A percentile compares a stretch with the other conserved stretches of the same genome.
These are phyloP conservation scores for Ptychobarbus kaznakovi DNA, from an alignment of 2,797 vertebrate species.

Conservation along the genomic window DNA sequence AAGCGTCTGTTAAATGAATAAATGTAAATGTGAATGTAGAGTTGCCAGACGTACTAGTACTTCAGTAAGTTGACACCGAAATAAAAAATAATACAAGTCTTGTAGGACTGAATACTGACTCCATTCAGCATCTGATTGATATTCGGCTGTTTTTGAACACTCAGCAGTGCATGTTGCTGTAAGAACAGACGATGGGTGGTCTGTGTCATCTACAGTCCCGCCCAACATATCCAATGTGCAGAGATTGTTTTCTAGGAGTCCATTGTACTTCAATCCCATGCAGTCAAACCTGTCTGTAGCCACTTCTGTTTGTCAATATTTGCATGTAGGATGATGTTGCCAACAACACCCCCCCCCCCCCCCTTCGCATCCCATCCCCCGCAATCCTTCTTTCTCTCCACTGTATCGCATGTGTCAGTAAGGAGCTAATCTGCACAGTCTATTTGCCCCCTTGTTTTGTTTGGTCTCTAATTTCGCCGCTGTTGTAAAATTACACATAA, in stretches of 20 bases:
- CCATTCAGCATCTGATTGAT: conserved; percentile 2
- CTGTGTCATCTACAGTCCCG: background rate
- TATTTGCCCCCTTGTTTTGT: conserved; percentile 80
- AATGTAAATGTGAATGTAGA: too few relatives aligned
- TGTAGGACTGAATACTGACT: background rate
- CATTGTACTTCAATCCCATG: conserved; percentile 59
- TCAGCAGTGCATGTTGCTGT: too few relatives aligned
- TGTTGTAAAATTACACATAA: conserved; percentile 86
- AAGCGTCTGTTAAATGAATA: too few relatives aligned
- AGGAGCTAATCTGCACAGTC: conserved; percentile 74
- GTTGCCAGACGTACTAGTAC: background rate
- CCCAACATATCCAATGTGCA: conserved; percentile 32
- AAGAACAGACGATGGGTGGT: conserved; percentile 5
- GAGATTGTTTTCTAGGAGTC: conserved; percentile 9
- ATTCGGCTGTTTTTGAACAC: background rate
- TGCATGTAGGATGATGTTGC: conserved; percentile 65
- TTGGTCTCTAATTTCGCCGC: conserved; percentile 84
- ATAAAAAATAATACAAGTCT: background rate
- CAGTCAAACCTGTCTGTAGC: conserved; percentile 57
- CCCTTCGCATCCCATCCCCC: conserved; percentile 2
- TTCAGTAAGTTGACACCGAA: background rate
- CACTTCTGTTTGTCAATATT: conserved; percentile 69
- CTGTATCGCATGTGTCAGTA: conserved; percentile 66
- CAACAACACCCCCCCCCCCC: conserved; percentile 43
- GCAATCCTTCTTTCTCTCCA: conserved; percentile 36